A percentile compares a stretch with the other conserved stretches of the same genome.
These are phyloP conservation scores for Mirounga angustirostris DNA, from an alignment of 2,113 vertebrate genomes.

Conservation along the genomic window DNA sequence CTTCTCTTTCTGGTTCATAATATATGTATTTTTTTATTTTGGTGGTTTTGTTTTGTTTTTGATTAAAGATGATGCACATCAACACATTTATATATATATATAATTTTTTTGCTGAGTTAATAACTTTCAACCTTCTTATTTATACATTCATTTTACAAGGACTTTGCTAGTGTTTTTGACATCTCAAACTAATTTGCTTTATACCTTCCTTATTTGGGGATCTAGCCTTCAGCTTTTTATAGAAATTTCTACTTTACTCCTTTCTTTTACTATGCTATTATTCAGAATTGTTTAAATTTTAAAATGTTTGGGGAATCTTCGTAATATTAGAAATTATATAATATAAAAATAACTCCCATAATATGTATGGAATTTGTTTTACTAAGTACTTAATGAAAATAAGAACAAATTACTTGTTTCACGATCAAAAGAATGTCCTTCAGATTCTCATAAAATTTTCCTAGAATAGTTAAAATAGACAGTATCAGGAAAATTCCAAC, in stretches of 20 bases:
- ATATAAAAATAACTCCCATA: background rate
- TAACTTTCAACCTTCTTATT: conserved; percentile 1
- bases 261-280: conserved; percentile 41
- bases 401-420: conserved; percentile 13
- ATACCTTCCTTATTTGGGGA: background rate
- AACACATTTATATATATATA: background rate
- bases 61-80: background rate
- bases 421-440: background rate
- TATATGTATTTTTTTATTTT: background rate
- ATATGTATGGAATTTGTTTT: background rate
- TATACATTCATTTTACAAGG: conserved; percentile 33
- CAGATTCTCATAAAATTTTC: background rate
- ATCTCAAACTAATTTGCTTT: conserved; percentile 30
- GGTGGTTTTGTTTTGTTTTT: background rate
- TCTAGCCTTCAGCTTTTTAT: conserved; percentile 13
- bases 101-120: conserved; percentile 15
- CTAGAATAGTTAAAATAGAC: background rate
- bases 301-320: conserved; percentile 8
- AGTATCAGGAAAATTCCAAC: background rate
- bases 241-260: conserved; percentile 9
- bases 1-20: background rate
- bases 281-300: conserved; percentile 61
- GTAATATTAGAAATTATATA: conserved; percentile 4
- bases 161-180: conserved; percentile 14
- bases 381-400: conserved; percentile 44